Evolutionary conservation across 2,113 vertebrate species (phyloP).

Genomic region (Phaethornis superciliosus): DNA sequence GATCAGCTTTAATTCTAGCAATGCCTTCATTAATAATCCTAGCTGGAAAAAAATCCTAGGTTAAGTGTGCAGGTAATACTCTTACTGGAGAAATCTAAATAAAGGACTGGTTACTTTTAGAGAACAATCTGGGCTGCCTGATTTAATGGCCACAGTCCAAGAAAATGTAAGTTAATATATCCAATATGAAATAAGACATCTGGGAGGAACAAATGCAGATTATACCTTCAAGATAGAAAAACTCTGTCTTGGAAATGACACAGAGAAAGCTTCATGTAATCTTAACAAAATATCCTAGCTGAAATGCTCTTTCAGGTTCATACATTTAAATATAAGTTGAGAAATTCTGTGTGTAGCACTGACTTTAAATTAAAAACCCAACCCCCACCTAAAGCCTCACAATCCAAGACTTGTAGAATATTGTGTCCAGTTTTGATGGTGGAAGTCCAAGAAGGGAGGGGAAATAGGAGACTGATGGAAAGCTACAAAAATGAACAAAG

Average conservation of each 20-base stretch:
- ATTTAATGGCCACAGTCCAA: conserved; percentile 11
- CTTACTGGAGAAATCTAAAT: neutral
- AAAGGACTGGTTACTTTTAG: neutral
- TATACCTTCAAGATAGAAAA: neutral
- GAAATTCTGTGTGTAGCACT: neutral
- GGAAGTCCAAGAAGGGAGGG: neutral
- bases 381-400: fast-evolving
- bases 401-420: neutral
- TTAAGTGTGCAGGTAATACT: neutral
- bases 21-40: neutral
- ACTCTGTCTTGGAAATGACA: neutral
- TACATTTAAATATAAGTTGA: neutral
- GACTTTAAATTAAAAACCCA: neutral
- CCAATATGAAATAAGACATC: conserved; percentile 29
- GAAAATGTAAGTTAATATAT: conserved; percentile 5
- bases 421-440: neutral
- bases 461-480: neutral
- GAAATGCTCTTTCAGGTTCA: neutral
- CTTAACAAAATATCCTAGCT: neutral
- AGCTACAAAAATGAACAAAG: conserved; percentile 4
- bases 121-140: neutral
- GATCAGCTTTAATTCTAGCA: neutral
- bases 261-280: neutral
- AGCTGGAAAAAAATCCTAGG: neutral
- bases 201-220: conserved; percentile 19